Evolutionary conservation across 2,113 vertebrate species (phyloP), one percentile per base, ranked within the genome.

Genomic region (Procavia capensis): DNA sequence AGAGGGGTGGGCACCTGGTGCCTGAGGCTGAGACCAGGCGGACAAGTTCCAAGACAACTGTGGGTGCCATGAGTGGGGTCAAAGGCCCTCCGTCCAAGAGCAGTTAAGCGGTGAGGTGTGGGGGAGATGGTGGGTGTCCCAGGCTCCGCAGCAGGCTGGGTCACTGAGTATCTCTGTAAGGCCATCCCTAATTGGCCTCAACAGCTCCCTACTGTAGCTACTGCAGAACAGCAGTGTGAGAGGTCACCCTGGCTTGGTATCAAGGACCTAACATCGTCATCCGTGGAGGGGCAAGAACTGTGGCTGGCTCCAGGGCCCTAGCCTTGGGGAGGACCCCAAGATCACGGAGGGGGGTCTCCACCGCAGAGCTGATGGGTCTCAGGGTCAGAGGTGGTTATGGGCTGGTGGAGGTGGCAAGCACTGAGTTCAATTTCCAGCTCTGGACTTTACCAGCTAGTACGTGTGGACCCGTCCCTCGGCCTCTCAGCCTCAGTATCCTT

Each of bases 311-410:
- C 22, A 47, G 50, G 61, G 31, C 19, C 14, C 31, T 50, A 2
- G 70, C 20, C n/a, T 22, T 5, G 64, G 41, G 17, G 43, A 34
- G 5, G 29, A 92, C 1, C 29, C 47, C 27, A 22, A 34, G 39
- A 10, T 19, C 57, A 9, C 9, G 0, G 6, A 0, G 9, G n/a
- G 36, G 9, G n/a, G n/a, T n/a, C n/a, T 1, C 13, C 36, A 34
- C 25, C 64, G n/a, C 39, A 4, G 64, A 14, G 27, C 1, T 39
- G 45, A 7, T 0, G 4, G 41, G 45, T 39, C 36, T 85, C 76
- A 41, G 20, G 9, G 66, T 22, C 4, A 14, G 43, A 41, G 27
- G 25, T 7, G 64, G 6, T 20, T 3, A 45, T 16, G 78, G 2
- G 24, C 2, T 0, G 0, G 9, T 20, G 17, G 11, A 9, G 36